phyloP scores from a whole-genome alignment of 2,888 invertebrate species.

The Blastobasis adustella region DNA sequence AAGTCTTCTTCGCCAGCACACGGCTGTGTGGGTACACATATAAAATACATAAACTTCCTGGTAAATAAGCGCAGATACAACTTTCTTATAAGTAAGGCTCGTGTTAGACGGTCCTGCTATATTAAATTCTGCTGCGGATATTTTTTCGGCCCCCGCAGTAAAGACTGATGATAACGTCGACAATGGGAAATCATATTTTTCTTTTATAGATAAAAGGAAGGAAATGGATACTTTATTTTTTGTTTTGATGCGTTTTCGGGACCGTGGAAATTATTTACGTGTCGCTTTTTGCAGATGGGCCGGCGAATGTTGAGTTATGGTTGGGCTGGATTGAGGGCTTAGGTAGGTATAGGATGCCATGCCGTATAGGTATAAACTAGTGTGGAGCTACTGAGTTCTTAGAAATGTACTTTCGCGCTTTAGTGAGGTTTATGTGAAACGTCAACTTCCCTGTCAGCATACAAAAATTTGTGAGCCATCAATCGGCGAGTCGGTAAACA shows the following conservation, averaged over 20 bases:
- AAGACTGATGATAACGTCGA: constrained; percentile 47
- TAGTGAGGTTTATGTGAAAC: background rate
- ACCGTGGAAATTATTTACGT: constrained; percentile 40
- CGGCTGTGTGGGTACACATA: constrained; percentile 40
- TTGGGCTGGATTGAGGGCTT: too few species aligned
- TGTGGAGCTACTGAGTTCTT: too few species aligned
- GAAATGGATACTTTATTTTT: constrained; percentile 43
- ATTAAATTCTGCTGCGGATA: constrained; percentile 63
- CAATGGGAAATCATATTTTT: constrained; percentile 56
- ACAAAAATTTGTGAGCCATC: constrained; percentile 39
- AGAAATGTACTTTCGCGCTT: too few species aligned
- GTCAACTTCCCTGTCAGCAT: constrained; percentile 15
- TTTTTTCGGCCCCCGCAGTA: constrained; percentile 44
- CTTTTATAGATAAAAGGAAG: constrained; percentile 35
- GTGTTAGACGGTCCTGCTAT: constrained; percentile 53
- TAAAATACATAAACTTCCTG: constrained; percentile 67
- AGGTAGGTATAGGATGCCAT: too few species aligned
- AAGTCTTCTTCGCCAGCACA: constrained; percentile 26
- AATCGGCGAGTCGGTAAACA: constrained; percentile 56
- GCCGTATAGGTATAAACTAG: too few species aligned
- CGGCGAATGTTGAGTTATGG: constrained; percentile 1
- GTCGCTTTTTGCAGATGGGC: constrained; percentile 20
- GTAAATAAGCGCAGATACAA: constrained; percentile 68
- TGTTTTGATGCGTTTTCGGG: constrained; percentile 31
- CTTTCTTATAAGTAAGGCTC: constrained; percentile 55